Evolutionary conservation across 2,888 invertebrate species (phyloP), one percentile per base, ranked within the genome.

Genomic region (Pteria penguin): DNA sequence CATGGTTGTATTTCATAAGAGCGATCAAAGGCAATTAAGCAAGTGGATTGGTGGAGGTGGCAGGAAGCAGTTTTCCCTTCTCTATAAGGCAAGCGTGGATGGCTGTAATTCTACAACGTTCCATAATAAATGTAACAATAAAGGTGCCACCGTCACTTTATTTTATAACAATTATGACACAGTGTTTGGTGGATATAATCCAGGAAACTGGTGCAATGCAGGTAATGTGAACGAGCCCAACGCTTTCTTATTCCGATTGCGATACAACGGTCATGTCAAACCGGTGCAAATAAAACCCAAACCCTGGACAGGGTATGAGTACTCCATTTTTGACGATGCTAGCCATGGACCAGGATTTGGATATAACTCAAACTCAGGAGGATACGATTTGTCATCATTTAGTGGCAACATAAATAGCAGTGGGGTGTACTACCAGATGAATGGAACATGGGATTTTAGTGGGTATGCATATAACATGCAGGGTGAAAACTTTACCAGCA

Each of bases 71-170:
- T 75, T 76, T 22, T 67, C 55, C 8, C 58, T 77, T 32, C 31
- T 80, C 24, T 78, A 72, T 52, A 75, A 73, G 31, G 73, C 73
- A 5, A 54, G 70, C 18, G 24, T 57, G 18, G 78, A 80, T 27
- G 78, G 76, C 0, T 76, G 78, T 63, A 61, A 52, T 3, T 45
- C 68, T 4, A 11, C 27, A 2, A 52, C 68, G 22, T 80, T 80
- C 52, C 80, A 80, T 54, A 54, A 67, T 58, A 74, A 73, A 57
- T 80, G 80, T 72, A 70, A 80, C 66, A 74, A 78, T 29, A 72
- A 76, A 54, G 80, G 80, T 0, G 68, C 78, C 11, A 80, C 80
- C 0, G 71, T 80, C 14, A 72, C 68, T 0, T 52, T 80, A 4
- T 18, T 74, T 22, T 78, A 72, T 52, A 80, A 80, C 60, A 60